phyloP scores from a whole-genome alignment of 30 jellyfish, hydroid and myxozoan genomes.

The Sanderia malayensis region DNA sequence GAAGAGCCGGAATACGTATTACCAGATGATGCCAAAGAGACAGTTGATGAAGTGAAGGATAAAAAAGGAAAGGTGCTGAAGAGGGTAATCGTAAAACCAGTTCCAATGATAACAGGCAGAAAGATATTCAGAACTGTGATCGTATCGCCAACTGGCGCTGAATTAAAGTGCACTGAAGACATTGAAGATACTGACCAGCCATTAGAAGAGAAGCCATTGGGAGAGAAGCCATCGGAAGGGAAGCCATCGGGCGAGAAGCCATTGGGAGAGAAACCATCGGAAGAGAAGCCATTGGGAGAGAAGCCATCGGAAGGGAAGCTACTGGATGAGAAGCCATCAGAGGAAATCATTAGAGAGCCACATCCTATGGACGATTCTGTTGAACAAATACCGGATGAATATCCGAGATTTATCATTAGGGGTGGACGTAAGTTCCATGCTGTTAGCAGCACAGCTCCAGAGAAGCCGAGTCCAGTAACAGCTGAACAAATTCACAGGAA shows the following conservation, averaged over 20 bases:
- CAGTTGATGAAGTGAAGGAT: slow-evolving; percentile 71
- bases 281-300: slow-evolving; percentile 4
- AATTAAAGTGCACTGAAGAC: slow-evolving; percentile 30
- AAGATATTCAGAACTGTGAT: slow-evolving; percentile 50
- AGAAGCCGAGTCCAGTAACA: neutral
- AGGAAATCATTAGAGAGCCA: neutral
- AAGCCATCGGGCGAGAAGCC: too few relatives aligned
- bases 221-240: too few relatives aligned
- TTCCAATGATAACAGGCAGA: slow-evolving; percentile 57
- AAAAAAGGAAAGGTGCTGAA: slow-evolving; percentile 56
- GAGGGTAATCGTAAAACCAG: slow-evolving; percentile 47
- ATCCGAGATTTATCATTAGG: slow-evolving; percentile 36
- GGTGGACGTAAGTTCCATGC: slow-evolving; percentile 24
- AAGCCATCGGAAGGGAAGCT: neutral
- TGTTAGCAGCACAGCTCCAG: neutral
- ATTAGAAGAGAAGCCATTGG: too few relatives aligned
- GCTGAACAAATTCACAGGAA: neutral
- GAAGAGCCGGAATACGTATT: slow-evolving; percentile 80
- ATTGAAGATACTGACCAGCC: slow-evolving; percentile 52
- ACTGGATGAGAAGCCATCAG: neutral
- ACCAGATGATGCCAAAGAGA: slow-evolving; percentile 61
- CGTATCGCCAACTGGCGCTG: slow-evolving; percentile 55
- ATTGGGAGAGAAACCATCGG: slow-evolving; percentile 48
- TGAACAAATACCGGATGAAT: slow-evolving; percentile 1
- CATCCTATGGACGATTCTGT: slow-evolving; percentile 30